phyloP scores from a whole-genome alignment of 1,140 invertebrate genomes.

The Rhynchophorus ferrugineus region DNA sequence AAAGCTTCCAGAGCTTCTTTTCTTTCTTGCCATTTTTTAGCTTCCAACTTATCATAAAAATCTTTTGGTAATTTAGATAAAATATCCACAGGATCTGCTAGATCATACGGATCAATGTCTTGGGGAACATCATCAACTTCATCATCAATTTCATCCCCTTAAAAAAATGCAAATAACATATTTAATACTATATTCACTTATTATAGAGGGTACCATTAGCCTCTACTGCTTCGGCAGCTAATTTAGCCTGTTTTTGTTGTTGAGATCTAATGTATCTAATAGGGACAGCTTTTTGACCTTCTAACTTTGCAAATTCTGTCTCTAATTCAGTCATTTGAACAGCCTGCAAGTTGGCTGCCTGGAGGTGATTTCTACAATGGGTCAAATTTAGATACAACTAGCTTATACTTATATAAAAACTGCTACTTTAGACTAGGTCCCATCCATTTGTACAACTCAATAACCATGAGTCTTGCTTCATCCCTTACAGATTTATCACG shows the following conservation, averaged over 20 bases:
- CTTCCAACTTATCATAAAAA: slow-evolving; percentile 91
- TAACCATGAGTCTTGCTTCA: slow-evolving; percentile 78
- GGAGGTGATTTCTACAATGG: slow-evolving; percentile 62
- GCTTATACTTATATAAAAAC: not conserved
- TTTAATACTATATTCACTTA: slow-evolving; percentile 10
- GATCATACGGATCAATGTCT: slow-evolving; percentile 85
- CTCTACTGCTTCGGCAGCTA: slow-evolving; percentile 44
- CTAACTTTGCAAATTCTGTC: slow-evolving; percentile 75
- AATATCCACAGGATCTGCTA: slow-evolving; percentile 88
- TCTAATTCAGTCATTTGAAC: slow-evolving; percentile 85
- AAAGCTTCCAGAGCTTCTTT: slow-evolving; percentile 83
- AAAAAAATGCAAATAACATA: too few relatives aligned
- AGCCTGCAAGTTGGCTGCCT: slow-evolving; percentile 66
- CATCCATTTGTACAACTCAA: slow-evolving; percentile 79
- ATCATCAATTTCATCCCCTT: slow-evolving; percentile 29
- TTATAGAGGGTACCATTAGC: slow-evolving; percentile 16
- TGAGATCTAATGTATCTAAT: slow-evolving; percentile 81
- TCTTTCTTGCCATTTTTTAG: slow-evolving; percentile 96
- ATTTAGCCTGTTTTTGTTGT: slow-evolving; percentile 66
- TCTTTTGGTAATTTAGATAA: slow-evolving; percentile 88
- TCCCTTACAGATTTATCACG: slow-evolving; percentile 88
- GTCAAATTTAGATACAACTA: slow-evolving; percentile 4
- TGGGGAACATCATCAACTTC: slow-evolving; percentile 52
- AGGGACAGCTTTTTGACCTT: slow-evolving; percentile 63
- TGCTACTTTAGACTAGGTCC: slow-evolving; percentile 33